A percentile compares a stretch with the other conserved stretches of the same genome.
Conservation (phyloP, 1,140 invertebrate genomes). For the Cheumatopsyche charites region DNA sequence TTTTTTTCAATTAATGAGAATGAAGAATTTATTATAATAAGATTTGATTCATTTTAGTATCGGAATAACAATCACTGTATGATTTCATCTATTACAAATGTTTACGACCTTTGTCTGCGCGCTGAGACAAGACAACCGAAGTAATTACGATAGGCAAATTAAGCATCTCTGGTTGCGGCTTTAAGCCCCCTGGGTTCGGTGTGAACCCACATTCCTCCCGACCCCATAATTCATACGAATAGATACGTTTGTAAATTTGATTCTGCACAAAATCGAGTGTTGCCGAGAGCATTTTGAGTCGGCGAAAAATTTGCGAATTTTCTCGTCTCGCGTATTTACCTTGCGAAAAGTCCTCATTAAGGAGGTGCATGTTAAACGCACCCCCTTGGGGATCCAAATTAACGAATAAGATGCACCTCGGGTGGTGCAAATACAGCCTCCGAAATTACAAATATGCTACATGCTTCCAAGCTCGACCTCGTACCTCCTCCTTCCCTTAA, state of each 20-base stretch:
- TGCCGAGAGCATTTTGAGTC: no score
- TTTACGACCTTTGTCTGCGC: slow-evolving; percentile 17
- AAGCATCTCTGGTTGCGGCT: slow-evolving; percentile 55
- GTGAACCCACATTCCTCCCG: no score
- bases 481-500: slow-evolving; percentile 1
- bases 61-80: no score
- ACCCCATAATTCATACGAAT: neutral
- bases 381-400: slow-evolving; percentile 13
- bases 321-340: no score
- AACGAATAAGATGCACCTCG: slow-evolving; percentile 17
- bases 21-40: no score
- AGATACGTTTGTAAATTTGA: no score
- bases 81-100: no score
- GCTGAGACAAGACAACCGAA: slow-evolving; percentile 48
- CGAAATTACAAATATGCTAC: slow-evolving; percentile 20
- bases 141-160: slow-evolving; percentile 66
- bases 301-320: no score
- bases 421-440: slow-evolving; percentile 9
- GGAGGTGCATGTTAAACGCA: slow-evolving; percentile 5
- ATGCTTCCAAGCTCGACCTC: neutral
- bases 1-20: no score
- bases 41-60: no score
- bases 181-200: slow-evolving; percentile 49
- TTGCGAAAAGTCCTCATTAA: neutral
- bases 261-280: no score